Conservation (phyloP, 2,113 vertebrate genomes). For the Aspiorhynchus laticeps region DNA sequence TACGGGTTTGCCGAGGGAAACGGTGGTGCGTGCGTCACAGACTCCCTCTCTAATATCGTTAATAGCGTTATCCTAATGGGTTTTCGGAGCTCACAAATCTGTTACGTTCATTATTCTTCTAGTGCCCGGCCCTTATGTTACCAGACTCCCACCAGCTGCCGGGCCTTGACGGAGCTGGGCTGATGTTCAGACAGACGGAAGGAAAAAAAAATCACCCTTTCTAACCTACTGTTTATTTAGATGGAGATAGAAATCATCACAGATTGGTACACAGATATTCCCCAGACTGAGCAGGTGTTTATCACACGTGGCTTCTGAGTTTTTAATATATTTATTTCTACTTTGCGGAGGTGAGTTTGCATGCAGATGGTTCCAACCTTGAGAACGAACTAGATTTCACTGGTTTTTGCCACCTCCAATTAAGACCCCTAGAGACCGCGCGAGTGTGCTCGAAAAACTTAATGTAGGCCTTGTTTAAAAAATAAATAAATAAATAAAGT, state of each 20-base stretch:
- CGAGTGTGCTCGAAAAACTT: conserved; percentile 28
- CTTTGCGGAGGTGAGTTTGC: conserved; percentile 49
- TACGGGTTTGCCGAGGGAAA: background rate
- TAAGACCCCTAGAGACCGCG: conserved; percentile 14
- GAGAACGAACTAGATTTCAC: conserved; percentile 29
- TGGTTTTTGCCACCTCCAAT: conserved; percentile 29
- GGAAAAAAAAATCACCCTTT: conserved; percentile 56
- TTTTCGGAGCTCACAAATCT: conserved; percentile 58
- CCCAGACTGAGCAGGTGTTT: conserved; percentile 66
- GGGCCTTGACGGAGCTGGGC: conserved; percentile 57
- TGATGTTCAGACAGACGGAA: conserved; percentile 56
- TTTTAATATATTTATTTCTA: conserved; percentile 61
- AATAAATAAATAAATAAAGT: conserved; percentile 8
- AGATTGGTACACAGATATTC: conserved; percentile 65
- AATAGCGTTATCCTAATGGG: conserved; percentile 59
- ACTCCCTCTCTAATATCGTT: background rate
- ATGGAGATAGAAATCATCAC: conserved; percentile 65
- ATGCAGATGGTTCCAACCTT: conserved; percentile 48
- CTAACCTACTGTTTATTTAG: conserved; percentile 68
- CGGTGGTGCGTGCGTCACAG: background rate
- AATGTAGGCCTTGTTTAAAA: conserved; percentile 16
- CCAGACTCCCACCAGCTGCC: conserved; percentile 64
- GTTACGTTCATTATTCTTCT: conserved; percentile 60
- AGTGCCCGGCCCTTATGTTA: conserved; percentile 61
- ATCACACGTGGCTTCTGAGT: conserved; percentile 54